Evolutionary conservation across 2,888 invertebrate genomes (phyloP).

Genomic region (Ligdia adustata): DNA sequence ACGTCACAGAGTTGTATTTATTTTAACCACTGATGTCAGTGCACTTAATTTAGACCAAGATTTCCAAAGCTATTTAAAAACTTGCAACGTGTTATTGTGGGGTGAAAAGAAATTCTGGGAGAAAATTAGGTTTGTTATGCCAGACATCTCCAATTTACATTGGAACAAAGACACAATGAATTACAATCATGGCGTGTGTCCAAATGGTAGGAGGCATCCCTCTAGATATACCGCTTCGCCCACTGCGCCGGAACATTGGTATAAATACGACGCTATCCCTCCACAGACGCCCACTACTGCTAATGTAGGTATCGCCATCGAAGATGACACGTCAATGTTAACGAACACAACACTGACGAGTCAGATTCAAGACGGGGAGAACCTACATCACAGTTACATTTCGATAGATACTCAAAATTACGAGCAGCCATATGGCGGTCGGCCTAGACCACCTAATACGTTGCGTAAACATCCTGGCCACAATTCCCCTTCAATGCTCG

Average conservation of each 20-base stretch:
- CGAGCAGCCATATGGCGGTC: constrained; percentile 76
- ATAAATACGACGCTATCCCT: constrained; percentile 86
- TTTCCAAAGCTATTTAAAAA: constrained; percentile 88
- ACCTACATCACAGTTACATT: constrained; percentile 87
- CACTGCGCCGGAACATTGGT: constrained; percentile 88
- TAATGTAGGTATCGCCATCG: constrained; percentile 78
- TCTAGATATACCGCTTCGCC: constrained; percentile 89
- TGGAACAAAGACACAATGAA: constrained; percentile 84
- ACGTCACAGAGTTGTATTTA: constrained; percentile 84
- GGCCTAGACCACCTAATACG: constrained; percentile 75
- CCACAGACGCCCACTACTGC: constrained; percentile 80
- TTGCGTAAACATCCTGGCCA: constrained; percentile 74
- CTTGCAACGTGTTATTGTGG: constrained; percentile 89
- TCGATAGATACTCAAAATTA: constrained; percentile 85
- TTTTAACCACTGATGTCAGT: constrained; percentile 86
- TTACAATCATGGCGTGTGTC: constrained; percentile 80
- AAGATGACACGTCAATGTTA: constrained; percentile 85
- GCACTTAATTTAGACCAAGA: constrained; percentile 90
- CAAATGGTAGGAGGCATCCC: constrained; percentile 84
- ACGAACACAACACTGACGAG: constrained; percentile 85
- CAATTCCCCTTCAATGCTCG: constrained; percentile 75
- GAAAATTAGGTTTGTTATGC: constrained; percentile 92
- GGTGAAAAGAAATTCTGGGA: constrained; percentile 96
- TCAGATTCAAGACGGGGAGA: constrained; percentile 86
- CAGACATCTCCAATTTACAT: constrained; percentile 87